Base-by-base conservation (phyloP, 2,113 vertebrate species). In the Rhinoptilus africanus region DNA sequence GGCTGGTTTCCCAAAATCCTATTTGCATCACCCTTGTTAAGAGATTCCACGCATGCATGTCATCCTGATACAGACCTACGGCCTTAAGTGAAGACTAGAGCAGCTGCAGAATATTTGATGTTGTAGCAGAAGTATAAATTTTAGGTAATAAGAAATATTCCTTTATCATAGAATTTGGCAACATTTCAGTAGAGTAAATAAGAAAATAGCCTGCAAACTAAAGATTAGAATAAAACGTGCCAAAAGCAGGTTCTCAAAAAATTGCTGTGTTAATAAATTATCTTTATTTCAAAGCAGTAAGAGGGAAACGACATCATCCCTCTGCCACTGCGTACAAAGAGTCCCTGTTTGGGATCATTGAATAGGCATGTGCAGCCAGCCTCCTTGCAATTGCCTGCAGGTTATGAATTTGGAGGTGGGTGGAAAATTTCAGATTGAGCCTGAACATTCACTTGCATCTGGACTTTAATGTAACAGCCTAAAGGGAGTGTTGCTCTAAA, bases 301-400 rank as follows among this genome's bases (percentile, higher is more conserved):
- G 3, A 17, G 19, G 59, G 39, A 82, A 92, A 82, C 64, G n/a
- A 68, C 43, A 85, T 63, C 50, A 89, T 77, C 18, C 9, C 20
- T 82, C 51, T 95, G 43, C 34, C 20, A 21, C 7, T 35, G 35
- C 1, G 3, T 63, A 59, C 20, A n/a, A 34, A 82, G 41, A 34
- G 27, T 51, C 13, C 34, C 27, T 81, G 16, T 78, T 47, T 60
- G 27, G 24, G 43, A 87, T 68, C 75, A 82, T 3, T 68, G 50
- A 92, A 91, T 30, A 81, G 66, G 59, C 35, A 91, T 56, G 62
- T 64, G 72, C 69, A 96, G 69, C 96, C 98, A 98, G 97, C 97
- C 97, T 98, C 97, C 78, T 98, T 95, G 86, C 92, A 97, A 95
- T 94, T 96, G 96, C 97, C 97, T 98, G 51, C 27, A 77, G 79